Evolutionary conservation across 2,113 vertebrate species (phyloP), one percentile per base, ranked within the genome.

Genomic region (Probosciger aterrimus): DNA sequence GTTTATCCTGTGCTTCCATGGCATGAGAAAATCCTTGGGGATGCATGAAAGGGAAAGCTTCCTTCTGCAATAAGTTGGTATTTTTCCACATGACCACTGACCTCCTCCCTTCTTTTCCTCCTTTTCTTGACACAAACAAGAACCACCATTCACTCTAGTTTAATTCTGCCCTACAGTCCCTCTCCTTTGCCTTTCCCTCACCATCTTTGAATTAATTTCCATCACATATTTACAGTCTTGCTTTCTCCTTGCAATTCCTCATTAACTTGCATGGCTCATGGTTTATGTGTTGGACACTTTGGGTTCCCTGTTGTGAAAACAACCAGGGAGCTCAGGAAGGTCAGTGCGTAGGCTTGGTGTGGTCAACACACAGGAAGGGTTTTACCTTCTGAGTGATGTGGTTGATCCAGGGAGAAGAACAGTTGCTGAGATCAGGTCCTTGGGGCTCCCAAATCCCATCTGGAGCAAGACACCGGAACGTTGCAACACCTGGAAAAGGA

Each of bases 401-500:
- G 96, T 98, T 99, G 93, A 99, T 98, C 99, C 99, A 99, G 23
- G 98, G 98, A 78, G 99, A 99, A 85, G 99, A 99, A 70, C 99
- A 99, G 97, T 99, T 99, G 98, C 99, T 99, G 52, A 99, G 98
- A 94, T 99, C 99, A 14, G 99, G 99, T 81, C 99, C 99, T 96
- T 98, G 98, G 23, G 98, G 98, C 91, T 99, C 99, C 99, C 99
- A 99, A 92, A 98, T 97, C 69, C 99, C 99, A 4, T 99, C 99
- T 30, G 99, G 99, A 2, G 98, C 98, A 67, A 98, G 90, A 75
- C 99, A 99, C 2, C 96, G 90, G 90, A 99, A 99, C 12, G 98
- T 98, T n/a, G 99, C 99, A 81, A 98, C 98, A 53, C 99, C 99
- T 99, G 92, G 37, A 91, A 64, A 25, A 87, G 73, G 86, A 70